These are phyloP conservation scores for Canis aureus DNA, from an alignment of 2,113 vertebrate genomes.

Conservation along the genomic window DNA sequence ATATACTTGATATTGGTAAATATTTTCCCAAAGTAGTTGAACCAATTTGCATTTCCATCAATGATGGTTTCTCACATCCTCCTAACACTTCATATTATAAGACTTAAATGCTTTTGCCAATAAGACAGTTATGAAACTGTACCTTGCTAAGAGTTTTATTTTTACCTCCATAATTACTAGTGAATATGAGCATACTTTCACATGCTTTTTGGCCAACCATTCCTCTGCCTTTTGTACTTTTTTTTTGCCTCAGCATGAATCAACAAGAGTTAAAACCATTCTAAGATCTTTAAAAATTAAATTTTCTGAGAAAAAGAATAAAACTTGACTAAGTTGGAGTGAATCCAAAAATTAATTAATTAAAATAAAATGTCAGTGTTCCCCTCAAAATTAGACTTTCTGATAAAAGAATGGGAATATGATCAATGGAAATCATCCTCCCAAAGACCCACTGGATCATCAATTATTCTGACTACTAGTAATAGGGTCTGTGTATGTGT, in stretches of 20 bases:
- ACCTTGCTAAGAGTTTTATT: background rate
- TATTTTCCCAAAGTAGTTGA: constrained; percentile 11
- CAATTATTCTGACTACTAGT: background rate
- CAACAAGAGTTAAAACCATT: background rate
- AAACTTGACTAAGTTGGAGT: background rate
- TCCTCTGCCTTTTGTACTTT: background rate
- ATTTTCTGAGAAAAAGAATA: background rate
- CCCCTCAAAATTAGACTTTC: background rate
- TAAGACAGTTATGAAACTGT: background rate
- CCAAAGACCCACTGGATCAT: background rate
- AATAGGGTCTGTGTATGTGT: background rate
- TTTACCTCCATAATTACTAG: constrained; percentile 14
- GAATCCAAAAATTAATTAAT: background rate
- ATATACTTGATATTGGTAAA: constrained; percentile 14
- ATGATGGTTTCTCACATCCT: background rate
- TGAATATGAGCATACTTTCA: background rate
- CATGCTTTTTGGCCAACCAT: background rate
- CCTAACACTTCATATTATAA: background rate
- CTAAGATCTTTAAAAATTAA: constrained; percentile 27
- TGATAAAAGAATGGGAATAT: background rate
- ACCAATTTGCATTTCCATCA: background rate
- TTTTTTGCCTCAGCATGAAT: background rate
- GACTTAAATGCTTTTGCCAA: constrained; percentile 24
- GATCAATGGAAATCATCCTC: constrained; percentile 3
- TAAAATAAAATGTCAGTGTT: background rate